These are phyloP conservation scores for Cyanoramphus novaezelandiae DNA, from an alignment of 2,113 vertebrate species.

Conservation along the genomic window DNA sequence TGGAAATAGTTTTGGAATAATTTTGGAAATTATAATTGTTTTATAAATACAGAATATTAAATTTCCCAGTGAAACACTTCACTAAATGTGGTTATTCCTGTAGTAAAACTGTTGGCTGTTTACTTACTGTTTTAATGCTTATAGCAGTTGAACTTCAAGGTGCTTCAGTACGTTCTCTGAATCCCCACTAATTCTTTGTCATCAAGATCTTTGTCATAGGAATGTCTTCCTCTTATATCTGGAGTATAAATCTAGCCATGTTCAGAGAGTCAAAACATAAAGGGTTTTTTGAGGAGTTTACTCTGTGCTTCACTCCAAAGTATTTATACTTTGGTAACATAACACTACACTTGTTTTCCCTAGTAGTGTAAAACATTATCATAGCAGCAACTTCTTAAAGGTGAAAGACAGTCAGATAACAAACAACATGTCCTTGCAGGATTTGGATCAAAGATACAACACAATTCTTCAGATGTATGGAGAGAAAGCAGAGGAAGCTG, in stretches of 20 bases:
- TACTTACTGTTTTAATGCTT: background rate
- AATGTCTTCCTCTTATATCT: background rate
- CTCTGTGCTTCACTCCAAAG: background rate
- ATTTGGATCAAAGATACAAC: slow-evolving; percentile 97
- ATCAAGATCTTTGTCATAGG: background rate
- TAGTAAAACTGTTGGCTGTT: background rate
- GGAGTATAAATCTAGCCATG: background rate
- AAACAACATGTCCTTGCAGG: slow-evolving; percentile 73
- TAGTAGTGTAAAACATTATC: background rate
- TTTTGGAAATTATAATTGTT: background rate
- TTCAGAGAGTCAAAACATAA: background rate
- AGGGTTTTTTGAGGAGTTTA: background rate
- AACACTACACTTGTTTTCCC: background rate
- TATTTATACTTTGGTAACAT: background rate
- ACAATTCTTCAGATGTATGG: slow-evolving; percentile 99
- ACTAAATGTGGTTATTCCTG: background rate
- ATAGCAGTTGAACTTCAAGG: background rate
- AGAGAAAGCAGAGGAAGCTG: slow-evolving; percentile 96
- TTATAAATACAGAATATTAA: background rate
- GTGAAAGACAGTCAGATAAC: background rate
- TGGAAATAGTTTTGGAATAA: background rate
- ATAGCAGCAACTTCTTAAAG: background rate
- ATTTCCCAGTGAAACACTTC: background rate
- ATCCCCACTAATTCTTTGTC: background rate
- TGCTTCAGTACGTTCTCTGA: background rate